A percentile compares a stretch with the other conserved stretches of the same genome.
Evolutionary conservation across 2,797 vertebrate genomes (phyloP).

Genomic region (Muraenolepis orangiensis): DNA sequence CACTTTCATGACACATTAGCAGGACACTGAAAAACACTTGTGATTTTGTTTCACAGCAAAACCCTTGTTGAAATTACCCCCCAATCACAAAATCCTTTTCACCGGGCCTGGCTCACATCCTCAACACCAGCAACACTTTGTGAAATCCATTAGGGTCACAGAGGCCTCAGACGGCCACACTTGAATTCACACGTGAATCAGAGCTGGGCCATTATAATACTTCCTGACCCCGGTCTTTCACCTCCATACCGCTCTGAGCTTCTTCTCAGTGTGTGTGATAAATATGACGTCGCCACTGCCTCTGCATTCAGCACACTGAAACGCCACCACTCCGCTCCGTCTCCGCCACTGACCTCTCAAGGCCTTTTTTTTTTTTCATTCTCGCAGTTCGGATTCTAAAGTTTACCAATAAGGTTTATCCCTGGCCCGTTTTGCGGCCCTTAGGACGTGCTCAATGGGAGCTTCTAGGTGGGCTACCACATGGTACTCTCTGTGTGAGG

Average conservation of each 20-base stretch:
- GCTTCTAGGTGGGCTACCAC: background rate
- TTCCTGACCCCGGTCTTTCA: slow-evolving; percentile 17
- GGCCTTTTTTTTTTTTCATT: slow-evolving; percentile 35
- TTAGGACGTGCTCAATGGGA: background rate
- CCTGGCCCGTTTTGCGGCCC: background rate
- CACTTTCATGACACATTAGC: slow-evolving; percentile 57
- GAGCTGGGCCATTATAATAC: slow-evolving; percentile 25
- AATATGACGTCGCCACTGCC: slow-evolving; percentile 43
- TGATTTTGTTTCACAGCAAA: slow-evolving; percentile 65
- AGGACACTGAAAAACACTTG: slow-evolving; percentile 57
- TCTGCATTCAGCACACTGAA: slow-evolving; percentile 5
- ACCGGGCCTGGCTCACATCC: slow-evolving; percentile 46
- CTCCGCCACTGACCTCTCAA: slow-evolving; percentile 48
- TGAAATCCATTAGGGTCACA: slow-evolving; percentile 55
- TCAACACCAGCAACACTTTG: slow-evolving; percentile 24
- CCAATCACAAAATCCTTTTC: slow-evolving; percentile 54
- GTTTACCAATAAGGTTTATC: background rate
- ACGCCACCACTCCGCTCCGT: background rate
- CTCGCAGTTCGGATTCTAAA: background rate
- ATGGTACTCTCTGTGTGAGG: too few species aligned
- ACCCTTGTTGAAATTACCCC: slow-evolving; percentile 59
- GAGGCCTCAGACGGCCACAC: slow-evolving; percentile 46
- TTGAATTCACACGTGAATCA: slow-evolving; percentile 32
- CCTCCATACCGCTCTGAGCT: slow-evolving; percentile 29
- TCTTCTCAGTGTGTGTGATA: slow-evolving; percentile 8